Evolutionary conservation across 2,113 vertebrate species (phyloP), one percentile per base, ranked within the genome.

Genomic region (Lutjanus erythropterus): DNA sequence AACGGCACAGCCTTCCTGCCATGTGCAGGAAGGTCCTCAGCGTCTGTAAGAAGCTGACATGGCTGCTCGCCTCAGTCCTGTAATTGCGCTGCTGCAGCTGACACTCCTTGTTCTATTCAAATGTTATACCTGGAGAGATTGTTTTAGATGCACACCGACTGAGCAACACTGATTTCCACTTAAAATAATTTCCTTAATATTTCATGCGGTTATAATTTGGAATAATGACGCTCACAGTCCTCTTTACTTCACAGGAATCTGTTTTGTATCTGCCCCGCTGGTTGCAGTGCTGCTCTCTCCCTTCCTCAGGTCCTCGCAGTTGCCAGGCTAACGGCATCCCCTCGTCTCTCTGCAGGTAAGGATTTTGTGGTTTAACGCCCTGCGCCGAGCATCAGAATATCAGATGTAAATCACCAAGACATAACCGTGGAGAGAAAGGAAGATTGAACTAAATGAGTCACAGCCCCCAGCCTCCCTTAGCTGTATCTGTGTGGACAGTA

Each of bases 391-490:
- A 25, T 75, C 53, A 71, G 25, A 78, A 71, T 35, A 88, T 78
- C 7, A 27, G 82, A 82, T 64, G 27, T 66, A 86, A 93, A 90
- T 88, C 60, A 42, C 81, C 46, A 41, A 84, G 69, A 80, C 75
- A 79, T 46, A 71, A 86, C 76, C 61, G 41, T 86, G 74, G 66
- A 89, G 71, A 47, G 59, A 39, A 76, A 71, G 55, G 53, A 78
- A 74, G 59, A 87, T 81, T 83, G 61, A 69, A 59, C 65, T 41
- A 72, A 90, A 91, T 87, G 71, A 85, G 81, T 83, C 89, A 83
- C 33, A 66, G 60, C 68, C 87, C 58, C 74, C 44, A 82, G 76
- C 71, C 71, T 77, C 74, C 64, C 78, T 67, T 73, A 82, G 83
- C 82, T 83, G 82, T 73, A 75, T 82, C 65, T 72, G 49, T 81